Conservation (phyloP, 1,140 invertebrate species). For the Leguminivora glycinivorella region DNA sequence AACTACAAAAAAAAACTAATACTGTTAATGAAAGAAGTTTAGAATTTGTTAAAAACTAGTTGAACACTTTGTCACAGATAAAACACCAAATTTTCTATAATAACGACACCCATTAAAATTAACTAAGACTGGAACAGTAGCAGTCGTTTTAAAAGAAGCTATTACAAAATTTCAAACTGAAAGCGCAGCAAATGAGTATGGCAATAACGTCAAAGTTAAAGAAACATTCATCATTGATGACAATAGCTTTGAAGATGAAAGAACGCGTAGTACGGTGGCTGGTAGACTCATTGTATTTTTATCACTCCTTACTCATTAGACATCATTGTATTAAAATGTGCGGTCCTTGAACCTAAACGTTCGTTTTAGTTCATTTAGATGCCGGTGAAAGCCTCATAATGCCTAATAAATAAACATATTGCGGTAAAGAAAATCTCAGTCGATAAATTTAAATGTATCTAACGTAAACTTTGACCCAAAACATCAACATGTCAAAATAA, state of each 20-base stretch:
- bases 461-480: neutral
- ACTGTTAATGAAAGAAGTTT: neutral
- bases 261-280: constrained; percentile 24
- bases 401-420: too few relatives aligned
- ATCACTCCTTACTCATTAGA: constrained; percentile 15
- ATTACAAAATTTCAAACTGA: constrained; percentile 20
- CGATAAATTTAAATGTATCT: neutral
- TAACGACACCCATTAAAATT: constrained; percentile 8
- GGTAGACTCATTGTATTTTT: constrained; percentile 22
- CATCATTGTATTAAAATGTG: constrained; percentile 19
- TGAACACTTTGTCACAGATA: neutral
- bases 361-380: too few relatives aligned
- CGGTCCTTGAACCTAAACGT: constrained; percentile 15
- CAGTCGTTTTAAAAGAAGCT: constrained; percentile 9
- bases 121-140: neutral
- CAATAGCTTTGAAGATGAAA: constrained; percentile 3
- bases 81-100: neutral
- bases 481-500: constrained; percentile 36
- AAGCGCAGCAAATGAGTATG: constrained; percentile 13
- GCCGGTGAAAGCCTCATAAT: too few relatives aligned
- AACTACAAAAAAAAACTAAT: too few relatives aligned
- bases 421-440: too few relatives aligned
- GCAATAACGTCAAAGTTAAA: constrained; percentile 17
- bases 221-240: constrained; percentile 25
- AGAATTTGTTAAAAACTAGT: neutral